Percentiles rank a stretch among this genome's conserved stretches.
These are phyloP conservation scores for Scytalopus superciliaris DNA, from an alignment of 2,113 vertebrate genomes.

Conservation along the genomic window DNA sequence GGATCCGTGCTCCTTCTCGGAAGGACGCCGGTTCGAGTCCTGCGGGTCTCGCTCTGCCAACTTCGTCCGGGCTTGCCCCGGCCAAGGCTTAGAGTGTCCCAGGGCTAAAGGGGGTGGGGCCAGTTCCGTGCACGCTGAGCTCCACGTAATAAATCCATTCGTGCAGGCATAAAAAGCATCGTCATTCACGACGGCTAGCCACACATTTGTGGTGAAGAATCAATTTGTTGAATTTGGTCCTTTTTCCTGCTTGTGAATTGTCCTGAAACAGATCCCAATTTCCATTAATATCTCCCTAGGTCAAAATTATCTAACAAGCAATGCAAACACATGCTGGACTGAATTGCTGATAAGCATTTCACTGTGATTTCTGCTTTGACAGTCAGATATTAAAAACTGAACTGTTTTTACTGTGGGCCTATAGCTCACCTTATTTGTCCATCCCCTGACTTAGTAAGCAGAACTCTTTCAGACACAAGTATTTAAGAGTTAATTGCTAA, in stretches of 20 bases:
- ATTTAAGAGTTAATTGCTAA: neutral
- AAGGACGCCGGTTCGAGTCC: too few species aligned
- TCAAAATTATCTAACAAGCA: slow-evolving; percentile 22
- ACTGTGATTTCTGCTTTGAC: neutral
- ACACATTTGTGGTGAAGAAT: too few species aligned
- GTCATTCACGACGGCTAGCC: too few species aligned
- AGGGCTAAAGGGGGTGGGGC: too few species aligned
- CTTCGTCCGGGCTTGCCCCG: too few species aligned
- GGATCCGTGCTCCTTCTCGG: too few species aligned
- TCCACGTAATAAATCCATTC: too few species aligned
- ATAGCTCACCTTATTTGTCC: neutral
- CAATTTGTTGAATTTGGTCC: neutral
- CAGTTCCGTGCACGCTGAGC: too few species aligned
- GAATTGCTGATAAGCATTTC: neutral
- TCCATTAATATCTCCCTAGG: neutral
- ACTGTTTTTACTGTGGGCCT: neutral
- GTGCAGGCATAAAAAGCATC: too few species aligned
- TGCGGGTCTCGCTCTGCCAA: too few species aligned
- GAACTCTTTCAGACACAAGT: neutral
- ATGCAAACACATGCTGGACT: neutral
- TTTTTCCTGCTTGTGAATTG: slow-evolving; percentile 15
- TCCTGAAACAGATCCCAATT: slow-evolving; percentile 13
- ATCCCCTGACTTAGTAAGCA: neutral
- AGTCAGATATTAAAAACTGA: neutral
- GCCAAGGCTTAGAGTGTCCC: too few species aligned